Base-by-base conservation (phyloP, 1,140 invertebrate species). In the Drosophila oshimai region DNA sequence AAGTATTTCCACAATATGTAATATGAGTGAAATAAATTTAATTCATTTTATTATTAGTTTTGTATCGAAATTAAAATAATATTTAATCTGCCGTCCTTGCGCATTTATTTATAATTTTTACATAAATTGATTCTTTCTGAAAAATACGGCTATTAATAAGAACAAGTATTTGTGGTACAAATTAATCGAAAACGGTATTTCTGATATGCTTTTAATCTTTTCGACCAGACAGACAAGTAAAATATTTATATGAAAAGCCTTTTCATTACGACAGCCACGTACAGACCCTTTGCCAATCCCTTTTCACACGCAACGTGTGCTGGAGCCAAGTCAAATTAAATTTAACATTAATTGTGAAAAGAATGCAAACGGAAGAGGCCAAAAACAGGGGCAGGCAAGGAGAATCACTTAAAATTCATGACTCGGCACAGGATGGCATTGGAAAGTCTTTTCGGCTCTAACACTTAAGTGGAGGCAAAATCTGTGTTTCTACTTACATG, bases 321-420 rank as follows among this genome's bases (percentile, higher is more conserved):
- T 68, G 42, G 44, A 70, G 42, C 47, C 67, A 58, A 60, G 62
- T 68, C 46, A 72, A 73, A 72, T 73, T 62, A 62, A 73, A 73
- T 73, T 73, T 73, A 47, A 44, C 70, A 74, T 73, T 74, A 80
- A 74, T 70, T 58, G 58, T 64, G 37, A 71, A 61, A 61, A 22
- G 51, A 70, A 53, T 55, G 44, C 50, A 61, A 60, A 68, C 28
- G 36, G 31, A 46, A 58, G 37, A 34, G 41, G 28, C 62, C 47
- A 15, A 29, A 65, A 55, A 22, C 42, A 45, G 39, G 17, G 15
- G 29, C 26, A 41, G 18, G 15, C 12, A 31, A 41, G 57, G 39
- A 68, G 62, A 75, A 74, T 80, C 72, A 87, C 75, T 86, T 84
- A 75, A 84, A 86, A 80, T 84, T 75, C 80, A 87, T 76, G 80